Evolutionary conservation across 2,888 invertebrate genomes (phyloP), one percentile per base, ranked within the genome.

Genomic region (Drosophila planitibia): DNA sequence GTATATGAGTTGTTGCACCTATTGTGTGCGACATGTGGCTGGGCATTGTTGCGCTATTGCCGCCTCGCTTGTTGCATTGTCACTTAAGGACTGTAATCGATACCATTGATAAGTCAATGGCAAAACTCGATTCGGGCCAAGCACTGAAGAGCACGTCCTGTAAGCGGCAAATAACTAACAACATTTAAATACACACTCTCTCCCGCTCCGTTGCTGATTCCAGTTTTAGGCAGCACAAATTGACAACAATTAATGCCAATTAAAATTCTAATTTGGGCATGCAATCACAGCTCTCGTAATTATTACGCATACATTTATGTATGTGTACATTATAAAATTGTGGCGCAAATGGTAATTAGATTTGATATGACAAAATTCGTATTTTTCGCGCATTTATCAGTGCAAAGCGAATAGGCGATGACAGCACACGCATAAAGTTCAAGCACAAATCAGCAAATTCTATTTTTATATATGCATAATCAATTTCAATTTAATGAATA

Each of bases 61-160:
- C 69, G 80, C 81, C 69, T 67, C 71, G 86, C 85, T 85, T 85
- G 85, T 85, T 87, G 85, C 85, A 85, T 83, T 85, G 85, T 79
- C 82, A 78, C 76, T 75, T 75, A 70, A 79, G 79, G 58, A 52
- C 62, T 63, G 87, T 75, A 83, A 87, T 59, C 68, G 75, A 85
- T 81, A 77, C 81, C 55, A 44, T 54, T 73, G 60, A 69, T 73
- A 70, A 75, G 75, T 75, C 79, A 74, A 80, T 74, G 78, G 71
- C 62, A 63, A 59, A 70, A 67, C 51, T 62, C 71, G 37, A 74
- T 74, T 37, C 58, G 49, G 30, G 30, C 44, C 49, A 70, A 55
- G 30, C 57, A 32, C 16, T 16, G 16, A 14, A 28, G 14, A 49
- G 32, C 32, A 49, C 25, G 16, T 19, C 28, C 35, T 16, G 2